These are phyloP conservation scores for Netta rufina DNA, from an alignment of 2,797 vertebrate genomes.

Conservation along the genomic window DNA sequence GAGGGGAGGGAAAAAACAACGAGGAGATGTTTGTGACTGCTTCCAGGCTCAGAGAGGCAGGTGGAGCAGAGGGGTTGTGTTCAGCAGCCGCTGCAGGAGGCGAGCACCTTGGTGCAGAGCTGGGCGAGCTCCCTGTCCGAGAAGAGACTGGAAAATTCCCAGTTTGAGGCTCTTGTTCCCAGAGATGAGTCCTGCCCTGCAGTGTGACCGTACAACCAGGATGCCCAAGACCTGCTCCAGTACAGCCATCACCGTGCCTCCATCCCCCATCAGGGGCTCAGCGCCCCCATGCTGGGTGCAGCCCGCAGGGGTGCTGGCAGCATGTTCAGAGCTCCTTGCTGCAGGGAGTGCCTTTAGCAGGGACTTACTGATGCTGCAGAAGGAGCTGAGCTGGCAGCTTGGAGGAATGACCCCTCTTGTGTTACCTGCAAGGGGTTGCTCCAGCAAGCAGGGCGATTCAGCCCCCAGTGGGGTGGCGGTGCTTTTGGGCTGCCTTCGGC, in stretches of 20 bases:
- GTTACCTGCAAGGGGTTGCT: neutral
- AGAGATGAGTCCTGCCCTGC: neutral
- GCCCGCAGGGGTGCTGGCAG: neutral
- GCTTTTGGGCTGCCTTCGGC: neutral
- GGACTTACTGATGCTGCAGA: neutral
- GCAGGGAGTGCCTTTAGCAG: neutral
- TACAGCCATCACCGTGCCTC: neutral
- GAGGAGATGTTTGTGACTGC: constrained; percentile 3
- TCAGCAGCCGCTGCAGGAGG: neutral
- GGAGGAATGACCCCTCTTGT: neutral
- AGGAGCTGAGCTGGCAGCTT: neutral
- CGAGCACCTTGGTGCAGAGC: neutral
- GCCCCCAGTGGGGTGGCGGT: rapidly evolving
- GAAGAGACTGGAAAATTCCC: neutral
- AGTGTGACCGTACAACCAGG: neutral
- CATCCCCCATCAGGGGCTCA: neutral
- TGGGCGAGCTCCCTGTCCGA: neutral
- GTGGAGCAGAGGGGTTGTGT: neutral
- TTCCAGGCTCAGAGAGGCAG: neutral
- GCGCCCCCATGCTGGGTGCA: neutral
- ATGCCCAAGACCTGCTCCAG: neutral
- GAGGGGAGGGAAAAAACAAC: neutral
- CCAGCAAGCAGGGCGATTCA: rapidly evolving
- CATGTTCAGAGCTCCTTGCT: neutral
- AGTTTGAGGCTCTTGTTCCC: neutral